phyloP scores from a whole-genome alignment of 2,113 vertebrate genomes.

The Bos javanicus region DNA sequence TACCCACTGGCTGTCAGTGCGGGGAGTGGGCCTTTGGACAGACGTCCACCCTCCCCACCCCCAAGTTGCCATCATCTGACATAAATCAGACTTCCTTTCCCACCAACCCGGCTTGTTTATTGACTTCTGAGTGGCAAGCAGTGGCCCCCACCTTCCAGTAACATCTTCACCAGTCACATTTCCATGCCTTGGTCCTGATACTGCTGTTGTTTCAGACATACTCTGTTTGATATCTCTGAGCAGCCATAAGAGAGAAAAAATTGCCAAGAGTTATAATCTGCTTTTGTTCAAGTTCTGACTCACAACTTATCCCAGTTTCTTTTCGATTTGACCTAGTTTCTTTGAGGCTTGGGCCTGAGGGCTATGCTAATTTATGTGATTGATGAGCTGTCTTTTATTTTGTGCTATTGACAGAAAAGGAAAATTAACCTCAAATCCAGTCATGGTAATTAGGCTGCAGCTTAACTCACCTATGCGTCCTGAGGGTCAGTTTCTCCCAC shows the following conservation, averaged over 20 bases:
- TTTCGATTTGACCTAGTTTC: conserved; percentile 37
- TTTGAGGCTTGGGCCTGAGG: background rate
- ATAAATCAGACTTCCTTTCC: background rate
- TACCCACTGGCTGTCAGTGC: background rate
- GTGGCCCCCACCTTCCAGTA: background rate
- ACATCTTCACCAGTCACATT: background rate
- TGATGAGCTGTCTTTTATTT: conserved; percentile 50
- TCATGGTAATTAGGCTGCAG: background rate
- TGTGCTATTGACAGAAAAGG: conserved; percentile 45
- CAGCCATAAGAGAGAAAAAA: background rate
- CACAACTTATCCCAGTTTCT: conserved; percentile 28
- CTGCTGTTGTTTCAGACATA: background rate
- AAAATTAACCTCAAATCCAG: conserved; percentile 37
- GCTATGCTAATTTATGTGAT: conserved; percentile 40
- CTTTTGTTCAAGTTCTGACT: conserved; percentile 27
- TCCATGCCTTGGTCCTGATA: background rate
- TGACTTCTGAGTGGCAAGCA: background rate
- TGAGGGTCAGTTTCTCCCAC: background rate
- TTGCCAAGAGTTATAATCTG: background rate
- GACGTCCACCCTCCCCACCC: background rate
- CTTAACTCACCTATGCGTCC: background rate
- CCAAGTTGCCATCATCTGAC: background rate
- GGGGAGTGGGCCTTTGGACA: background rate
- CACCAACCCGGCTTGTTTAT: background rate
- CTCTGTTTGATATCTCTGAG: background rate